Evolutionary conservation across 1,140 invertebrate species (phyloP), one percentile per base, ranked within the genome.

Genomic region (Papilio machaon): DNA sequence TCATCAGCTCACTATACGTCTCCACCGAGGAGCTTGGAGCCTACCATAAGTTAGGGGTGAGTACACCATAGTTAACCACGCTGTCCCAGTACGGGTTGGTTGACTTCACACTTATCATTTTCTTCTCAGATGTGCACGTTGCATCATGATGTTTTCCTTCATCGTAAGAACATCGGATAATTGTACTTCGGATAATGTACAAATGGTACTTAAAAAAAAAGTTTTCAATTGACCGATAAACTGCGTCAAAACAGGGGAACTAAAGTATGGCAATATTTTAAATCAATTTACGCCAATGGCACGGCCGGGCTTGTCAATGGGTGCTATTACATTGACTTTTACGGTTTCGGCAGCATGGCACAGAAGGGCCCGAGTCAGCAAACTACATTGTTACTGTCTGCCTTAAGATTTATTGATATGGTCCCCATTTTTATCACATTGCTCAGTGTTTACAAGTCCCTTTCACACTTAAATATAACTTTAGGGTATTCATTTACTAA

Each of bases 381-480:
- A 83, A 83, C 83, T 80, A 84, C 82, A 80, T 82, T 79, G 79
- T 82, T 80, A 79, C 73, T 73, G 79, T 81, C 81, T 79, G 73
- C 64, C 70, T 79, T 19, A 79, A 58, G 60, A 84, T 84, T 84
- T 84, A 84, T 82, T 67, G 82, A 75, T 76, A 46, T 64, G 78
- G 81, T 81, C 74, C 80, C 23, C 64, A 43, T 38, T 79, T 79
- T 79, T 46, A 60, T 38, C 54, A 43, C 54, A 77, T 58, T 64
- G 17, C 17, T 19, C 58, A 67, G 75, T 77, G 30, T 77, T 54
- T 67, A 67, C 64, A 67, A 67, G 64, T 67, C 30, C 11, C 19
- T 58, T 77, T 54, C 19, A 6, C 11, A 54, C 49, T 77, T 54
- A 54, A 54, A 54, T 54, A 76, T 52, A 30, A 47, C 19, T 35